Base-by-base conservation (phyloP, 2,888 invertebrate species). In the Sesia bembeciformis region DNA sequence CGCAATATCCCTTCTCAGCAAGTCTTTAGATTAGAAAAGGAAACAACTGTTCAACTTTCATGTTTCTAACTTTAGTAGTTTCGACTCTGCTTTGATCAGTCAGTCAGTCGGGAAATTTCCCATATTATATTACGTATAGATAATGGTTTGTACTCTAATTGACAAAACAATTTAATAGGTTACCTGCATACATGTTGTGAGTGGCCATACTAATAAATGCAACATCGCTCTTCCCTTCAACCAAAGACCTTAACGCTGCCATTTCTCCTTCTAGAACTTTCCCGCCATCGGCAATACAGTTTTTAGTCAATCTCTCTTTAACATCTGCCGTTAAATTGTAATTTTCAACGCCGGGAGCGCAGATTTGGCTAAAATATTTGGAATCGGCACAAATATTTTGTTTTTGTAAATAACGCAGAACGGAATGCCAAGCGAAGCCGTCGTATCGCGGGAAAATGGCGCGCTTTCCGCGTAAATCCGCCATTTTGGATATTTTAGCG, bases 381-480 rank as follows among this genome's bases (percentile, higher is more conserved):
- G 78, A 77, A 5, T 75, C 66, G 46, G 76, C 76, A 51, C 91
- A 91, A 55, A 88, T 76, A 53, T 78, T 70, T n/a, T 72, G 72
- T 68, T 82, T 60, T 60, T 77, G 62, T 81, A 88, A 23, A 78
- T 87, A 70, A 76, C 85, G 58, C 78, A 79, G 62, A 40, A 92
- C 91, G 0, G 93, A 90, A 63, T 93, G 90, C 91, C 93, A 92
- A 5, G 94, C 93, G 4, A 93, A 83, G 4, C 96, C 94, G 61
- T 94, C 94, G 68, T 93, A 95, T n/a, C 91, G 92, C 2, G 97
- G 94, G 74, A 97, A 94, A 66, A 95, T 96, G 0, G 95, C 95
- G 49, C 92, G 92, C 61, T 93, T 93, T 5, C 94, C 94, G 76
- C 87, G 85, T 40, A 96, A 78, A 67, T 95, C 94, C 52, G 86